Evolutionary conservation across 2,888 invertebrate genomes (phyloP).

Genomic region (Onchidella celtica): DNA sequence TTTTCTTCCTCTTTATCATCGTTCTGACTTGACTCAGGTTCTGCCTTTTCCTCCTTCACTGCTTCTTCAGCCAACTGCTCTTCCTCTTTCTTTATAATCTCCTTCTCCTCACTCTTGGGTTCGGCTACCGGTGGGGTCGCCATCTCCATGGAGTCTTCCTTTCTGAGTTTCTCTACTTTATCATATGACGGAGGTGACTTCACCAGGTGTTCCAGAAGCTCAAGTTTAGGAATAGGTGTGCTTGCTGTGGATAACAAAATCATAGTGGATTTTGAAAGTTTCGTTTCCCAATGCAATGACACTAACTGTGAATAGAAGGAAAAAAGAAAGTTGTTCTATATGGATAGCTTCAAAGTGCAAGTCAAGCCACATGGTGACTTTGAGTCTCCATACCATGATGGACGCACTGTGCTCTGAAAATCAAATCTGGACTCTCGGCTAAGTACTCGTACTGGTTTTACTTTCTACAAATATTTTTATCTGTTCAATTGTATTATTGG

Average conservation of each 20-base stretch:
- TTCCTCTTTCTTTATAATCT: not conserved
- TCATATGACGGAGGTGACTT: constrained; percentile 5
- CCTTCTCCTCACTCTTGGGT: not conserved
- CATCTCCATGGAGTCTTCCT: not conserved
- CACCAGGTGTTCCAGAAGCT: constrained; percentile 26
- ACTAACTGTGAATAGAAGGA: too few species aligned
- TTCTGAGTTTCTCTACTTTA: constrained; percentile 77
- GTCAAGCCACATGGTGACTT: too few species aligned
- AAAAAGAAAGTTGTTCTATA: too few species aligned
- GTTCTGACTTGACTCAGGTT: not conserved
- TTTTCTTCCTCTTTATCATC: not conserved
- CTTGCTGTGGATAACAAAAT: constrained; percentile 29
- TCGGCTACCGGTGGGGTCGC: not conserved
- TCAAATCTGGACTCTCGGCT: too few species aligned
- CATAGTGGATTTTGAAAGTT: not conserved
- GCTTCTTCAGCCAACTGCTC: not conserved
- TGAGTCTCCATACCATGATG: too few species aligned
- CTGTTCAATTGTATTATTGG: too few species aligned
- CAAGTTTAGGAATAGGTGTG: constrained; percentile 32
- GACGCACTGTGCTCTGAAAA: too few species aligned
- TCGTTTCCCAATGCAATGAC: not conserved
- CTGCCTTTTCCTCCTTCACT: not conserved
- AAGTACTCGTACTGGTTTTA: too few species aligned
- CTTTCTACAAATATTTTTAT: too few species aligned
- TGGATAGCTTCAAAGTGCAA: too few species aligned